These are phyloP conservation scores for Galerucella nymphaeae DNA, from an alignment of 2,888 invertebrate genomes.

Conservation along the genomic window DNA sequence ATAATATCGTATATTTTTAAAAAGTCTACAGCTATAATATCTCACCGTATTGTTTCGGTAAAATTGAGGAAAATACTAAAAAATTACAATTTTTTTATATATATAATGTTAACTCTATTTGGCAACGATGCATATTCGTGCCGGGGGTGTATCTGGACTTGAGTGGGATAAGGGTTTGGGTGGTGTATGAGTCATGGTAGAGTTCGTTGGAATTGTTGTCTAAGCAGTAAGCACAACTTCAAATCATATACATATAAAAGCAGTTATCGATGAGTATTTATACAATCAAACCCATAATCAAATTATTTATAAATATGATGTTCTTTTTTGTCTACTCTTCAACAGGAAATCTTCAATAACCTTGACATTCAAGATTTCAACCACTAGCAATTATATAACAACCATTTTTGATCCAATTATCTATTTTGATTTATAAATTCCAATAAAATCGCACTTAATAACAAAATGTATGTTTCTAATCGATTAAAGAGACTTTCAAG, in stretches of 20 bases:
- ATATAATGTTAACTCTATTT: neutral
- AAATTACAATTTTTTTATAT: neutral
- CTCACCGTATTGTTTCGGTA: no score
- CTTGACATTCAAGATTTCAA: no score
- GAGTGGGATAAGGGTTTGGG: conserved; percentile 19
- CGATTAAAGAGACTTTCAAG: neutral
- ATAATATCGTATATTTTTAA: no score
- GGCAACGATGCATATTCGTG: neutral
- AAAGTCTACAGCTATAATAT: no score
- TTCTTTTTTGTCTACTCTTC: no score
- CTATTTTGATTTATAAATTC: neutral
- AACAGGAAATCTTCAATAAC: no score
- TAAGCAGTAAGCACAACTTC: conserved; percentile 17
- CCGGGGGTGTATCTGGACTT: conserved; percentile 6
- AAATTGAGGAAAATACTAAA: no score
- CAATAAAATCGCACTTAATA: neutral
- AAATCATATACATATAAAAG: conserved; percentile 9
- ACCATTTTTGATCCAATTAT: no score
- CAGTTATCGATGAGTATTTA: neutral
- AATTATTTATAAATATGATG: no score
- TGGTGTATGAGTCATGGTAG: conserved; percentile 27
- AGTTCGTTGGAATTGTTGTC: conserved; percentile 31
- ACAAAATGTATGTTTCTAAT: neutral
- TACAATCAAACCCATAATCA: no score
- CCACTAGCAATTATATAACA: neutral